A percentile compares a stretch with the other conserved stretches of the same genome.
Conservation (phyloP, 2,797 vertebrate species). For the Lerista edwardsae region DNA sequence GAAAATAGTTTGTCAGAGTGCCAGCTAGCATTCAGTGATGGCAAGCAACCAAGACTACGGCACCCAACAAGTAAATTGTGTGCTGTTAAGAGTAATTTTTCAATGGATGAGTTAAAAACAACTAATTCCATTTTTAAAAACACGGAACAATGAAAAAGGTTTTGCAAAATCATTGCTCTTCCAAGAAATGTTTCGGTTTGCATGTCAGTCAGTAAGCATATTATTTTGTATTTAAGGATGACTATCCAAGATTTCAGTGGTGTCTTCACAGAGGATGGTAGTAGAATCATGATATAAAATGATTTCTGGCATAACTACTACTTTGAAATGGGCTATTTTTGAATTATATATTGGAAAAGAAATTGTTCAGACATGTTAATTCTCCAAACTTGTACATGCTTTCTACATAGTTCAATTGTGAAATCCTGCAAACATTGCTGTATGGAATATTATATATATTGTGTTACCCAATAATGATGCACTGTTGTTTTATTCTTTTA, state of each 20-base stretch:
- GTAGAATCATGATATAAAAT: neutral
- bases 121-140: neutral
- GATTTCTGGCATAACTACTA: neutral
- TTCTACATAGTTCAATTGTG: too few species aligned
- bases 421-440: neutral
- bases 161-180: conserved; percentile 22
- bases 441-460: neutral
- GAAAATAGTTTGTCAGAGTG: conserved; percentile 70
- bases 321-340: neutral
- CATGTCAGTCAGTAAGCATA: neutral
- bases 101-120: conserved; percentile 10
- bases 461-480: neutral
- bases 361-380: neutral
- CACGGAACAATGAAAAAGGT: neutral
- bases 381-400: neutral
- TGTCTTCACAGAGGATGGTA: neutral
- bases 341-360: neutral
- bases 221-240: conserved; percentile 3
- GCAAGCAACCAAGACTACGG: conserved; percentile 61
- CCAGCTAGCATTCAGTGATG: conserved; percentile 68
- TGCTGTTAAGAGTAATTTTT: conserved; percentile 45
- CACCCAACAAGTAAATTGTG: neutral
- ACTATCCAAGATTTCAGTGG: neutral
- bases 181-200: conserved; percentile 4
- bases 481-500: neutral